A percentile compares a stretch with the other conserved stretches of the same genome.
phyloP scores from a whole-genome alignment of 2,113 vertebrate species.

The Morone chrysops region DNA sequence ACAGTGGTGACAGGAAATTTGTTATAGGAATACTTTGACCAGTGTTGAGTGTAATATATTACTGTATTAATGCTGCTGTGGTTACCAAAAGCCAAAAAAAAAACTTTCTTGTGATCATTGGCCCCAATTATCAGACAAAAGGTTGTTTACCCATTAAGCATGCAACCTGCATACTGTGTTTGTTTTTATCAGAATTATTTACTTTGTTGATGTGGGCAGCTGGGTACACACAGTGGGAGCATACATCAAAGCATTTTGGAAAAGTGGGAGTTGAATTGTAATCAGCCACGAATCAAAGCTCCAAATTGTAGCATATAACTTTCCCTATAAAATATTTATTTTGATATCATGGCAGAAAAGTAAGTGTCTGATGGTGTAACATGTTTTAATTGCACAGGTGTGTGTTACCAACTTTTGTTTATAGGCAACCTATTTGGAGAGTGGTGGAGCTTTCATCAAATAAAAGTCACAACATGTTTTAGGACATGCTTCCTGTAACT shows the following conservation, averaged over 20 bases:
- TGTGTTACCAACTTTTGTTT: neutral
- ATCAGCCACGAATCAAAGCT: constrained; percentile 21
- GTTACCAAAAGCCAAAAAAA: neutral
- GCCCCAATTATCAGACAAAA: neutral
- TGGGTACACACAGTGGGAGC: neutral
- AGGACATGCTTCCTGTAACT: constrained; percentile 1
- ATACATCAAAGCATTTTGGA: constrained; percentile 18
- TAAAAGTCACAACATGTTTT: neutral
- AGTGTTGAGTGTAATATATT: neutral
- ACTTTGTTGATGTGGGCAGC: constrained; percentile 33
- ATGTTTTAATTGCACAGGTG: constrained; percentile 16
- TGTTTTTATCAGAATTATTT: constrained; percentile 39
- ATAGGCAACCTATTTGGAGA: neutral
- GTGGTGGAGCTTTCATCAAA: neutral
- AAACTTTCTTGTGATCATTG: neutral
- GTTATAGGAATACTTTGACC: neutral
- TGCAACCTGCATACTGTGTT: constrained; percentile 18
- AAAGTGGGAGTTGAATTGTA: constrained; percentile 27
- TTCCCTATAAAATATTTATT: constrained; percentile 9
- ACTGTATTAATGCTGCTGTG: neutral
- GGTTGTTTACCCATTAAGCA: constrained; percentile 7
- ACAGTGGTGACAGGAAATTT: neutral
- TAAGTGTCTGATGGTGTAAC: neutral
- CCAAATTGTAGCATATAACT: constrained; percentile 10
- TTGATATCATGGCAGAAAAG: constrained; percentile 5